Base-by-base conservation (phyloP, 2,888 invertebrate species). In the Cremastinae sp. region DNA sequence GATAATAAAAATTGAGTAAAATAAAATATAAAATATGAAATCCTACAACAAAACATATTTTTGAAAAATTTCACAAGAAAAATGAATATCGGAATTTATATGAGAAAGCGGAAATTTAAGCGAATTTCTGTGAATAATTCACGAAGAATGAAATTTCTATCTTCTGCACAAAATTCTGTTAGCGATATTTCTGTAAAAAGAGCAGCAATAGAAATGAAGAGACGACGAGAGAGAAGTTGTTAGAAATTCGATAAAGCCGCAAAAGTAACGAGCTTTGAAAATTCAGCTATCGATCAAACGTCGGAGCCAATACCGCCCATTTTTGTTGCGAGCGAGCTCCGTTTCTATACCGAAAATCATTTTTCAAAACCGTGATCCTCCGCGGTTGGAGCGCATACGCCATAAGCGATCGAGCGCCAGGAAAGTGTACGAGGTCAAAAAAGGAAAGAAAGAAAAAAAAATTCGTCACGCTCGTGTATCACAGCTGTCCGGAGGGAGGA, bases 401-500 rank as follows among this genome's bases (percentile, higher is more conserved):
- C 41, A n/a, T 22, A 41, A 45, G 20, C 39, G 76, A 45, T 68
- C 47, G 18, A 70, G 28, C 28, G 28, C 28, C 28, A 5, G 28
- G 28, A 2, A 59, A 64, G 56, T n/a, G n/a, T 58, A 18, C 59
- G 53, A 68, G 62, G 49, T 69, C 64, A 72, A 75, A 28, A 28
- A 28, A 28, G 28, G 28, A 28, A 28, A 28, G 28, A 28, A n/a
- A n/a, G 28, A 28, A 28, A 28, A 28, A 28, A 28, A 61, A 75
- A 78, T 78, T 78, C 78, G 78, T 72, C 69, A 70, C 75, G 75
- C 68, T 75, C 75, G 78, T 75, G 72, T 69, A 75, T 59, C 78
- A 75, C 78, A 78, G 71, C 78, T 78, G 78, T 72, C 72, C 64
- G 20, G 41, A 39, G 62, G 61, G 51, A 58, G 62, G 43, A 35